phyloP scores from a whole-genome alignment of 1,140 invertebrate species.

The Lordiphosa stackelbergi region DNA sequence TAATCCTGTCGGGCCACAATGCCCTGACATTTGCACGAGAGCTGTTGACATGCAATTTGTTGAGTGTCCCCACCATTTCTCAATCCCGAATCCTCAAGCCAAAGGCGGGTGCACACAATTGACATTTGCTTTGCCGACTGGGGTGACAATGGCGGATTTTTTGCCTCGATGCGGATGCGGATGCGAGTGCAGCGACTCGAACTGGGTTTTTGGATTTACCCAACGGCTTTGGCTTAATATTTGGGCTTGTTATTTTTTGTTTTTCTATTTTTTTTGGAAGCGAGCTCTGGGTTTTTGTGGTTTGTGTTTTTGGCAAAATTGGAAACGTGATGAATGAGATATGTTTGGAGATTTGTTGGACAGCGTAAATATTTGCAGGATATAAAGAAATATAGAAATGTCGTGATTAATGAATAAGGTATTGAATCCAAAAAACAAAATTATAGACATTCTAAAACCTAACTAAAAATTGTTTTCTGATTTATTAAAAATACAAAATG shows the following conservation, averaged over 20 bases:
- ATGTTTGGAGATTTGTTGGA: constrained; percentile 23
- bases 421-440: too few species aligned
- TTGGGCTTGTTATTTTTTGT: constrained; percentile 18
- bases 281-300: constrained; percentile 20
- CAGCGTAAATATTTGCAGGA: constrained; percentile 14
- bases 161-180: constrained; percentile 27
- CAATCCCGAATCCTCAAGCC: constrained; percentile 31
- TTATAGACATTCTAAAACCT: too few species aligned
- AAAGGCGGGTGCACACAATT: constrained; percentile 51
- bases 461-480: too few species aligned
- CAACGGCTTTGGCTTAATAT: constrained; percentile 55
- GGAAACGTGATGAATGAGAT: constrained; percentile 36
- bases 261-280: constrained; percentile 16
- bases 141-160: constrained; percentile 60
- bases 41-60: constrained; percentile 74
- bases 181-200: constrained; percentile 53
- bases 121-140: constrained; percentile 46
- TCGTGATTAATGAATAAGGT: neutral
- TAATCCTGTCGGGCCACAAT: constrained; percentile 52
- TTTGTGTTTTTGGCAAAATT: constrained; percentile 25
- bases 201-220: constrained; percentile 34
- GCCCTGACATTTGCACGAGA: constrained; percentile 47
- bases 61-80: constrained; percentile 38
- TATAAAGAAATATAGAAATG: constrained; percentile 5
- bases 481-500: too few species aligned